Evolutionary conservation across 1,140 invertebrate genomes (phyloP), one percentile per base, ranked within the genome.

Genomic region (Trichonephila inaurata): DNA sequence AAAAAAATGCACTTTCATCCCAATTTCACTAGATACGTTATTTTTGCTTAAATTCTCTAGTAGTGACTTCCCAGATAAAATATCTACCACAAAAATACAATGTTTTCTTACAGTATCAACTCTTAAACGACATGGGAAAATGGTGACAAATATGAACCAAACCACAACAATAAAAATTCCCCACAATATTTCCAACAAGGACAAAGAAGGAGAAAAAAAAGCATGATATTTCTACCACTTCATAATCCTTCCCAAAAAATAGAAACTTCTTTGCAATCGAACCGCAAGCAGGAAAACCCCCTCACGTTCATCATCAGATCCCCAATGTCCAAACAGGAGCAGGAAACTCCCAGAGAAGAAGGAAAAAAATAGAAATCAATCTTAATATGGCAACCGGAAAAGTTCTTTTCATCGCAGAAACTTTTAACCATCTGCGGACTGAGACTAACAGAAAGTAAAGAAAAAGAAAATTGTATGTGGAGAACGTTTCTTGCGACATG

Each of bases 361-460:
- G 19, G 33, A 44, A 24, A 33, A 24, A 44, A 89, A 69, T 69
- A 89, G 87, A 44, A 89, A 89, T 89, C 87, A 89, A 89, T 89
- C 87, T 89, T 89, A 69, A 89, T 87, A 61, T 40, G 87, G 87
- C 19, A 16, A 64, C 51, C 51, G 21, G n/a, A 89, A 72, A 89
- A 64, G 28, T 44, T 64, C 87, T 58, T 58, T 14, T 16, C 28
- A 21, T 18, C n/a, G 44, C 51, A 83, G 44, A 24, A 83, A 60
- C 44, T 60, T 51, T 58, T 60, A 14, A 51, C n/a, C 82, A 19
- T 19, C 77, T 19, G 82, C 44, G 82, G 44, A 83, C 12, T 10
- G n/a, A 10, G 44, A 58, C 82, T 58, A 18, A 18, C 18, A 21
- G 18, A 3, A 18, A 77, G 28, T 14, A 19, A 16, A 28, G 69